Evolutionary conservation across 1,140 invertebrate species (phyloP), one percentile per base, ranked within the genome.

Genomic region (Brachystomella parvula): DNA sequence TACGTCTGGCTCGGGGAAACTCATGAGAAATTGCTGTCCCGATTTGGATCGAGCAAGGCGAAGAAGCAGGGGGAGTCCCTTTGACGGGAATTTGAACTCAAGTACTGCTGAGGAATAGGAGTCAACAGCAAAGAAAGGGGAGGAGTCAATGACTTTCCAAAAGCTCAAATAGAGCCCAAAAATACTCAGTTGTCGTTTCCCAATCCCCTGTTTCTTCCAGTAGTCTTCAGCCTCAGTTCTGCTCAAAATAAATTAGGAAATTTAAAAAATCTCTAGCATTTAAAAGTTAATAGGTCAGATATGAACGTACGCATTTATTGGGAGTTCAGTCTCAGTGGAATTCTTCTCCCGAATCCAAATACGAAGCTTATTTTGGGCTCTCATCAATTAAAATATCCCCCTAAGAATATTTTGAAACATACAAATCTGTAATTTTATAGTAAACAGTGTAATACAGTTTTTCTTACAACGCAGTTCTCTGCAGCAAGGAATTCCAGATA

Each of bases 281-380:
- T 44, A 26, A 53, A 3, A 6, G 24, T 53, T 53, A 6, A n/a
- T n/a, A n/a, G n/a, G n/a, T n/a, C n/a, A n/a, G n/a, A n/a, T n/a
- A n/a, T n/a, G n/a, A n/a, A 53, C 49, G 12, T 53, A 53, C 49
- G 24, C 21, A 53, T 9, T 53, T 6, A 53, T 24, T 53, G 9
- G 9, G 12, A 53, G 6, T 6, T 53, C 49, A 17, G 12, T 24
- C 3, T 53, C 49, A 15, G 24, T 6, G 24, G 49, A 53, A 12
- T 6, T 24, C 49, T 53, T 53, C 24, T 53, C 49, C 49, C 49
- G 49, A 19, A 53, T 24, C 49, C 49, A 53, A 19, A 53, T 53
- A 19, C 49, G 49, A 53, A 53, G 49, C 6, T 24, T 24, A 19
- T 9, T n/a, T 53, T 26, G 49, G 24, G 24, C 49, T 9, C 24